phyloP scores from a whole-genome alignment of 2,113 vertebrate species.

The Alectura lathami region DNA sequence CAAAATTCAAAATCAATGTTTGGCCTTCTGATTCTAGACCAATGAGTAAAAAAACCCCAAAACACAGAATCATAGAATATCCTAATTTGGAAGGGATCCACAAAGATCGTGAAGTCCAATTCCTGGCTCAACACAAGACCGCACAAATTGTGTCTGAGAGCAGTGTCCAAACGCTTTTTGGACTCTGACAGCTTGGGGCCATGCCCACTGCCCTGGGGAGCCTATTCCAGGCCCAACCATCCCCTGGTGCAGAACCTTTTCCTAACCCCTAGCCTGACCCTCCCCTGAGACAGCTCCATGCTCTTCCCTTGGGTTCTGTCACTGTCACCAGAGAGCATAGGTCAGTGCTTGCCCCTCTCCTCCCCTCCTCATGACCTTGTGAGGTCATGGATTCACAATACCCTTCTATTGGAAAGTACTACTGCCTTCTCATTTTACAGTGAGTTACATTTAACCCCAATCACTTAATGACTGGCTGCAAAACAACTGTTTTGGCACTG shows the following conservation, averaged over 20 bases:
- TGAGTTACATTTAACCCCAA: background rate
- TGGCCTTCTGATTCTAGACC: background rate
- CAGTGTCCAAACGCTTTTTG: background rate
- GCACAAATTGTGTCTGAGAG: background rate
- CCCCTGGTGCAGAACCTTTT: background rate
- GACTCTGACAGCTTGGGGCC: background rate
- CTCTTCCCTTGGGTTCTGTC: background rate
- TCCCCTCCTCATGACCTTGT: background rate
- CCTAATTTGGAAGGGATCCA: background rate
- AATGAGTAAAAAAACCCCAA: background rate
- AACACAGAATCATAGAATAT: background rate
- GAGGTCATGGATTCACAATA: background rate
- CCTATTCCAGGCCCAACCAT: background rate
- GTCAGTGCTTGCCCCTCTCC: background rate
- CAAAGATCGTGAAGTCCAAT: background rate
- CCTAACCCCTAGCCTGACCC: background rate
- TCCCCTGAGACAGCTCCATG: background rate
- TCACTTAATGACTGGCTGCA: background rate
- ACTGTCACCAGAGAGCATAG: background rate
- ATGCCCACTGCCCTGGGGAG: background rate
- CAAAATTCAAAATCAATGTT: background rate
- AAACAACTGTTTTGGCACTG: background rate
- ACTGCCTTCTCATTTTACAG: background rate
- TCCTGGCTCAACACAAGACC: background rate
- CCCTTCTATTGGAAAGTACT: background rate